These are phyloP conservation scores for Plebejus anna DNA, from an alignment of 2,888 invertebrate genomes.

Conservation along the genomic window DNA sequence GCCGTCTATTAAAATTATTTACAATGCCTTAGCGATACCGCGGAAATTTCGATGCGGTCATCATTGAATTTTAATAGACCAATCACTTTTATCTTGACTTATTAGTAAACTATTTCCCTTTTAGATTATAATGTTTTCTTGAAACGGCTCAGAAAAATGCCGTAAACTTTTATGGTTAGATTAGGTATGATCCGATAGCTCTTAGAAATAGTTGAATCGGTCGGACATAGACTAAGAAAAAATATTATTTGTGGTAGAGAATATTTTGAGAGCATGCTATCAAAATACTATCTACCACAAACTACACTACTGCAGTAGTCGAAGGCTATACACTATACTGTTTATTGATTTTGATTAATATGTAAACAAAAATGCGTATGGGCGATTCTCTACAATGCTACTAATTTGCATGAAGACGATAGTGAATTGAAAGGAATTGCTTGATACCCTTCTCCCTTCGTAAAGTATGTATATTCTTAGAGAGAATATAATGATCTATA, in stretches of 20 bases:
- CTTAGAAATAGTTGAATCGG: not conserved
- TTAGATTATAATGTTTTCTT: conserved; percentile 7
- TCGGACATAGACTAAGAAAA: not conserved
- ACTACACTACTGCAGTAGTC: not conserved
- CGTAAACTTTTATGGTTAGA: not conserved
- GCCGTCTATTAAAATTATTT: conserved; percentile 58
- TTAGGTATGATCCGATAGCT: not conserved
- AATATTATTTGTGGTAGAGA: not conserved
- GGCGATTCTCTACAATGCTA: no score
- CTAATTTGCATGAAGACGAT: no score
- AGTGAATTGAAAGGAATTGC: no score
- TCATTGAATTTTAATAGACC: conserved; percentile 26
- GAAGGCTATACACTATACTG: not conserved
- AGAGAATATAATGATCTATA: not conserved
- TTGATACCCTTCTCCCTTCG: no score
- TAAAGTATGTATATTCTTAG: no score
- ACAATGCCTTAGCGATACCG: conserved; percentile 38
- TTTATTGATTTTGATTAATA: no score
- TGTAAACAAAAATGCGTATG: no score
- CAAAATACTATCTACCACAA: no score
- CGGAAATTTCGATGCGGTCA: conserved; percentile 32
- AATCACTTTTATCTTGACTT: conserved; percentile 24
- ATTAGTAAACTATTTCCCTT: conserved; percentile 22
- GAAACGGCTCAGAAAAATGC: not conserved
- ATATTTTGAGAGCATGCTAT: not conserved